phyloP scores from a whole-genome alignment of 2,113 vertebrate genomes.

The Hippolais icterina region DNA sequence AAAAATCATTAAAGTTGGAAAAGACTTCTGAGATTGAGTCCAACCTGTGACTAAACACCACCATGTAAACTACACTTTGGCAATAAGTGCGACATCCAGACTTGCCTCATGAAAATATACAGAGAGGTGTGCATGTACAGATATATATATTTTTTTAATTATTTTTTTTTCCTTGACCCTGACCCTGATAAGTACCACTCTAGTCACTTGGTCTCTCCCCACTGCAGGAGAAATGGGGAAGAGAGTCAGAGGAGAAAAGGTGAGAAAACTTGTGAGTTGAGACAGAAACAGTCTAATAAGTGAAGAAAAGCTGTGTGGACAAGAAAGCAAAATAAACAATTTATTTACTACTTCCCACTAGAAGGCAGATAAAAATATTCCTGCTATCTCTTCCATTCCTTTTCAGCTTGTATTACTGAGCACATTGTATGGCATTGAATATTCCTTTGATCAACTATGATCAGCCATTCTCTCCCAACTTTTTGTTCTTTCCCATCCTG shows the following conservation, averaged over 20 bases:
- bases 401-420: neutral
- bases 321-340: neutral
- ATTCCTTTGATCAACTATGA: neutral
- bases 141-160: no score
- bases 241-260: neutral
- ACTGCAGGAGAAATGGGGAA: no score
- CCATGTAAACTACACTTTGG: neutral
- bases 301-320: accelerated
- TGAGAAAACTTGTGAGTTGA: neutral
- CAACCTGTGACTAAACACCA: neutral
- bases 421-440: neutral
- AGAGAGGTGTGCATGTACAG: accelerated
- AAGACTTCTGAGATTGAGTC: no score
- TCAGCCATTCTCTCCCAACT: neutral
- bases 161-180: neutral
- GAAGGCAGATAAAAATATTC: neutral
- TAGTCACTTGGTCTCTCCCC: neutral
- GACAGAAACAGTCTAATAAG: neutral
- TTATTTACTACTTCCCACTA: neutral
- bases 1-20: neutral
- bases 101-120: neutral
- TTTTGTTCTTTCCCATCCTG: neutral
- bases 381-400: accelerated
- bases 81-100: no score
- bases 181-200: neutral